These are phyloP conservation scores for Pelodiscus sinensis DNA, from an alignment of 2,113 vertebrate genomes.

Conservation along the genomic window DNA sequence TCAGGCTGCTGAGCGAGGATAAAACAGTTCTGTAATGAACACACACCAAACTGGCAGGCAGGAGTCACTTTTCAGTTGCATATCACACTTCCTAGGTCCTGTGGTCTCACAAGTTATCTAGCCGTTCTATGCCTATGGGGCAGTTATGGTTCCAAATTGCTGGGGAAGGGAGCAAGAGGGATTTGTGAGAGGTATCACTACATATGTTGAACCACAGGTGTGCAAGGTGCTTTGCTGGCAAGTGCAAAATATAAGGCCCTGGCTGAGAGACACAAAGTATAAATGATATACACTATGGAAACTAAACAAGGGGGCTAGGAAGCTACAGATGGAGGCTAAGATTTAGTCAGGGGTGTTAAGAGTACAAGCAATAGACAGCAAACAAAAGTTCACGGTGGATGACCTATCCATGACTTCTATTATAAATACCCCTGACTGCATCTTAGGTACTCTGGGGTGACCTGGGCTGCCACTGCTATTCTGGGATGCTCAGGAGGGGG, in stretches of 20 bases:
- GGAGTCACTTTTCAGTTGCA: background rate
- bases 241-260: background rate
- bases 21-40: background rate
- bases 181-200: background rate
- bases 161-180: no score
- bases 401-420: no score
- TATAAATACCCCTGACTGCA: no score
- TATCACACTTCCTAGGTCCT: background rate
- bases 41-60: background rate
- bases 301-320: background rate
- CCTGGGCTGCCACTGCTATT: no score
- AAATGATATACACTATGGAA: background rate
- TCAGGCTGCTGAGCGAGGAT: background rate
- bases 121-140: background rate
- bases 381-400: no score
- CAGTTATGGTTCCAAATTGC: background rate
- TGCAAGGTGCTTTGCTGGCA: background rate
- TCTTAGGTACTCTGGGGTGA: no score
- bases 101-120: background rate
- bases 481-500: no score
- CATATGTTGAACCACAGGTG: background rate
- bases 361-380: no score
- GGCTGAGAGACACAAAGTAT: background rate
- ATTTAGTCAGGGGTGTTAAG: no score
- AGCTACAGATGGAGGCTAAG: no score